phyloP scores from a whole-genome alignment of 2,888 invertebrate genomes.

The Himalopsyche kuldschensis region DNA sequence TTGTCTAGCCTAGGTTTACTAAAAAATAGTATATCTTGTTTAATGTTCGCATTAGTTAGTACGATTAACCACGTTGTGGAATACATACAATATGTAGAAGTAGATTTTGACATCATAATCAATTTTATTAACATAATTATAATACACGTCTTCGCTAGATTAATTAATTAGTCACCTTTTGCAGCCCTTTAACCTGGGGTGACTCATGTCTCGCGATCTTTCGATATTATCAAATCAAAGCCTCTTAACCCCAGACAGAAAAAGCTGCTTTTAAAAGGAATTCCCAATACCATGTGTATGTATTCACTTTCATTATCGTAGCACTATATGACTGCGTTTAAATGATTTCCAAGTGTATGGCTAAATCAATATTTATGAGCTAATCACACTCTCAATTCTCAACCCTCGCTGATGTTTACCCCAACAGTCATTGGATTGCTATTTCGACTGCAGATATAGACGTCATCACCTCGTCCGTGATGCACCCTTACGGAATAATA shows the following conservation, averaged over 20 bases:
- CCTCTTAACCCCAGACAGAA: not conserved
- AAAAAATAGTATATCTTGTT: too few species aligned
- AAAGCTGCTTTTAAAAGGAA: not conserved
- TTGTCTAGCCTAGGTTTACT: too few species aligned
- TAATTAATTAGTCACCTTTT: too few species aligned
- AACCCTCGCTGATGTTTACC: not conserved
- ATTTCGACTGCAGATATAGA: not conserved
- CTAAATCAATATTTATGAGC: not conserved
- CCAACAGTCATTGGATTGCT: not conserved
- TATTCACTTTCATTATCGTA: not conserved
- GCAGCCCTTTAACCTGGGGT: too few species aligned
- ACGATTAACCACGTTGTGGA: too few species aligned
- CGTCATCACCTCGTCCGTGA: not conserved
- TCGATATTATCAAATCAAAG: not conserved
- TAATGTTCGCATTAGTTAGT: too few species aligned
- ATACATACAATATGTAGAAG: too few species aligned
- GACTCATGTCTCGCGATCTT: too few species aligned
- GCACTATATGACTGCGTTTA: not conserved
- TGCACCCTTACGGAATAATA: not conserved
- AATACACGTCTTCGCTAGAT: too few species aligned
- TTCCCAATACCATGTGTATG: not conserved
- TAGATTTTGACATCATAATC: too few species aligned
- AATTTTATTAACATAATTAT: too few species aligned
- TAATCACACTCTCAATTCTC: not conserved
- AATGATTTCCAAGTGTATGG: not conserved